Percentiles rank a stretch among this genome's conserved stretches.
Conservation (phyloP, 2,888 invertebrate species). For the Thymelicus sylvestris region DNA sequence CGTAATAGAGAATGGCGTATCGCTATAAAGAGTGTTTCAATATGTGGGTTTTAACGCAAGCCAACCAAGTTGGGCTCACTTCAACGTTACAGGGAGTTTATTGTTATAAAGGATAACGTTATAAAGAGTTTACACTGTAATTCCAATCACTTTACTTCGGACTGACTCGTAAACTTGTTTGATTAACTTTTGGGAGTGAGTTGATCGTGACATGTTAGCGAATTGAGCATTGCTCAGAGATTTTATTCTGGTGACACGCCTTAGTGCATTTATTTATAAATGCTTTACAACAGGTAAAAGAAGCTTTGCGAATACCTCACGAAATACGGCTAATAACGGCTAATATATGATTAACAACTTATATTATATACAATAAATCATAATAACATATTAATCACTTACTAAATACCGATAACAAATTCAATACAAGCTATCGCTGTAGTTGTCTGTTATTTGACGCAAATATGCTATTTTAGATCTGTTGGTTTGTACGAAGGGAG, state of each 20-base stretch:
- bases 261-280: background rate
- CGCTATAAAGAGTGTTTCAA: too few species aligned
- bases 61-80: too few species aligned
- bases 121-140: too few species aligned
- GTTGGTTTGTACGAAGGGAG: conserved; percentile 26
- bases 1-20: too few species aligned
- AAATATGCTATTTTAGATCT: conserved; percentile 33
- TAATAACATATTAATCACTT: background rate
- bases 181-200: conserved; percentile 67
- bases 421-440: conserved; percentile 2
- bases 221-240: conserved; percentile 47
- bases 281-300: background rate
- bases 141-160: conserved; percentile 60
- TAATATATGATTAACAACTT: background rate
- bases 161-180: conserved; percentile 62
- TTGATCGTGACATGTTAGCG: conserved; percentile 64
- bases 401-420: conserved; percentile 6
- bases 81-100: too few species aligned
- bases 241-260: background rate
- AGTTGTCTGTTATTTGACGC: conserved; percentile 18
- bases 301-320: background rate
- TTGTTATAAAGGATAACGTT: too few species aligned
- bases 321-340: background rate
- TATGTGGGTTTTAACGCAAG: too few species aligned
- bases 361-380: too few species aligned